These are phyloP conservation scores for Aplidium turbinatum DNA, from an alignment of 23 tunicate species.

Conservation along the genomic window DNA sequence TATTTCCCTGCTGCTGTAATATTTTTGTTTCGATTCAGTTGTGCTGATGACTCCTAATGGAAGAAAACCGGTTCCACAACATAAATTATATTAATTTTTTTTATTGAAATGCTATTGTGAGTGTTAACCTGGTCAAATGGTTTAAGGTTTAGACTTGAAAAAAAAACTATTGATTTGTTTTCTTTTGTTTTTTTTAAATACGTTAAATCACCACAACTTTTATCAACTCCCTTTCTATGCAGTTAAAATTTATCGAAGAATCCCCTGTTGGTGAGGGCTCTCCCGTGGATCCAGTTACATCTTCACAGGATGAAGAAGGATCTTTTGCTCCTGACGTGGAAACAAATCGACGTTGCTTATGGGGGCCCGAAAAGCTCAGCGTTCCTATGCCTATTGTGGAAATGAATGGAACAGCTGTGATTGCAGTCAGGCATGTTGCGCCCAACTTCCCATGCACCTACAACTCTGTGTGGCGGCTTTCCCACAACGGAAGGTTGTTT, in stretches of 20 bases:
- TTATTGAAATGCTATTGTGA: no score
- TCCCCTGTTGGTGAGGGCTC: constrained; percentile 37
- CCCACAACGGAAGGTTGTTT: constrained; percentile 31
- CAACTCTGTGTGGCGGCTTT: constrained; percentile 70
- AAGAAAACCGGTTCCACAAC: no score
- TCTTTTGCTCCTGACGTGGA: not conserved
- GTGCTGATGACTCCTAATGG: no score
- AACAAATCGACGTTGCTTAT: no score
- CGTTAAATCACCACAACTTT: not conserved
- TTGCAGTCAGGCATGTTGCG: constrained; percentile 50
- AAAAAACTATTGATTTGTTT: no score
- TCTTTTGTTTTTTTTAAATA: not conserved
- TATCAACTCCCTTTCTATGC: no score
- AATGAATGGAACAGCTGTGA: constrained; percentile 41
- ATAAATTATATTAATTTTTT: no score
- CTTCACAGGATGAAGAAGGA: not conserved
- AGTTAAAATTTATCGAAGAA: constrained; percentile 47
- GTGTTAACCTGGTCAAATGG: no score
- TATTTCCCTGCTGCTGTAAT: no score
- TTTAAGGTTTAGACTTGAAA: no score
- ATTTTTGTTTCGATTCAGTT: no score
- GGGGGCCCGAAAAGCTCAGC: constrained; percentile 38
- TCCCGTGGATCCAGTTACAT: constrained; percentile 41
- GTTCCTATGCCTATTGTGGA: constrained; percentile 46
- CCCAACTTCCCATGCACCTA: constrained; percentile 65